A percentile compares a stretch with the other conserved stretches of the same genome.
Evolutionary conservation across 1,140 invertebrate genomes (phyloP).

Genomic region (Spodoptera frugiperda): DNA sequence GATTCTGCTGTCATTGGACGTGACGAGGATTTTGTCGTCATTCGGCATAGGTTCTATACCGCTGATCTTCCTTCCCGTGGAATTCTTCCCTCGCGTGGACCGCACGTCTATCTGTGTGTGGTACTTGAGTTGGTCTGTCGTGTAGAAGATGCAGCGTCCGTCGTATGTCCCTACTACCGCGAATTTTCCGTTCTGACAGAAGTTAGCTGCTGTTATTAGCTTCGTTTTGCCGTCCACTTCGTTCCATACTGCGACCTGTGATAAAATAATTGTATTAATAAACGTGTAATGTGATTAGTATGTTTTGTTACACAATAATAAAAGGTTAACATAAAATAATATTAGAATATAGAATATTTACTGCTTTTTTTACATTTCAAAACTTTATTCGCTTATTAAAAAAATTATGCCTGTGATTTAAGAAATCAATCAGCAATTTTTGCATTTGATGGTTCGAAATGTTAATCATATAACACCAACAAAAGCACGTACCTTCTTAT

Average conservation of each 20-base stretch:
- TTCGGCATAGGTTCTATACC: conserved; percentile 99
- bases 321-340: no score
- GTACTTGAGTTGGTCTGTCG: conserved; percentile 98
- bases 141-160: conserved; percentile 99
- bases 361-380: no score
- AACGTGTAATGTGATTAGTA: neutral
- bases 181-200: conserved; percentile 99
- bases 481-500: conserved; percentile 93
- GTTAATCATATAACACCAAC: neutral
- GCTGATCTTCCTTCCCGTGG: conserved; percentile 97
- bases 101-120: conserved; percentile 98
- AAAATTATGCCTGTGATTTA: no score
- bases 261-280: neutral
- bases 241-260: conserved; percentile 96
- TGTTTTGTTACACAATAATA: no score
- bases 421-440: no score
- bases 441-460: no score
- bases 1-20: conserved; percentile 99
- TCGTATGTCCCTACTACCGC: conserved; percentile 99
- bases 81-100: conserved; percentile 97
- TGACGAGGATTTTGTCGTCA: conserved; percentile 98
- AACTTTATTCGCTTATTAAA: no score
- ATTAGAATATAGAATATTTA: no score
- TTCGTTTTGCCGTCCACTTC: conserved; percentile 97
- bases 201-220: conserved; percentile 98